A percentile compares a stretch with the other conserved stretches of the same genome.
Evolutionary conservation across 2,797 vertebrate genomes (phyloP).

Genomic region (Poecilia wingei): DNA sequence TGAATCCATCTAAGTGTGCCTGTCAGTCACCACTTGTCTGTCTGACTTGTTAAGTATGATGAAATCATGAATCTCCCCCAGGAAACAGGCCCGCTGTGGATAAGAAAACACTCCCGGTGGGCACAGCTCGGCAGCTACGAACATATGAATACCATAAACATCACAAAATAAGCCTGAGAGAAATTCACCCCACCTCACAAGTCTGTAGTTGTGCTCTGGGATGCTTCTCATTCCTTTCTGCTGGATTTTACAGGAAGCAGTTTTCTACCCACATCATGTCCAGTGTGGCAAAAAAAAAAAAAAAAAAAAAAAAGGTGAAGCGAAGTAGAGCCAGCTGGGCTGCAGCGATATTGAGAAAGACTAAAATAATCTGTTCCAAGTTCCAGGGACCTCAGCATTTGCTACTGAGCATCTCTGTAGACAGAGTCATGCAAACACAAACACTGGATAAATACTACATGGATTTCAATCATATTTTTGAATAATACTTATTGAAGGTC

Average conservation of each 20-base stretch:
- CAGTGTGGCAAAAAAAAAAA: slow-evolving; percentile 47
- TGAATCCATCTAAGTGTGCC: slow-evolving; percentile 58
- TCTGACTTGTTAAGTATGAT: slow-evolving; percentile 66
- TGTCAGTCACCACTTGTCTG: slow-evolving; percentile 76
- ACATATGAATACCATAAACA: slow-evolving; percentile 65
- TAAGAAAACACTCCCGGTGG: slow-evolving; percentile 42
- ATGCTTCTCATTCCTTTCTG: slow-evolving; percentile 61
- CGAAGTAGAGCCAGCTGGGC: slow-evolving; percentile 36
- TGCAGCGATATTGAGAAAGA: slow-evolving; percentile 41
- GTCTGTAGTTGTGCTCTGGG: slow-evolving; percentile 44
- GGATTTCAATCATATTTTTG: background rate
- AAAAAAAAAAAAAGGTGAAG: background rate
- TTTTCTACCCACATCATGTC: slow-evolving; percentile 47
- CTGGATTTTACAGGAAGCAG: slow-evolving; percentile 60
- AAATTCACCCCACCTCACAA: slow-evolving; percentile 65
- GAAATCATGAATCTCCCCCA: slow-evolving; percentile 63
- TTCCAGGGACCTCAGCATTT: slow-evolving; percentile 51
- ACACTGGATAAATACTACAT: background rate
- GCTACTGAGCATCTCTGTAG: background rate
- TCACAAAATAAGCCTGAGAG: slow-evolving; percentile 56
- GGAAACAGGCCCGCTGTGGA: slow-evolving; percentile 56
- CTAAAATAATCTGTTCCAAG: slow-evolving; percentile 60
- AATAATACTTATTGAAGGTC: background rate
- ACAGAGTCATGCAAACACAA: background rate
- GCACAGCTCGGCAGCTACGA: slow-evolving; percentile 63